These are phyloP conservation scores for Sus scrofa DNA, from an alignment of 2,113 vertebrate species.

Conservation along the genomic window T2T-Sscrofa CM000829.6:47942501-47943000, in stretches of 20 bases:
- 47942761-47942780: not conserved
- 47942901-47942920: slow-evolving; percentile 7
- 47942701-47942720: not conserved
- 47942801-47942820: not conserved
- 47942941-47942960: not conserved
- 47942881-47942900: not conserved
- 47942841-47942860: not conserved
- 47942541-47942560: not conserved
- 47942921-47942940: not conserved
- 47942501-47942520: slow-evolving; percentile 1
- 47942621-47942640: not conserved
- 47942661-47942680: not conserved
- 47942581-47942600: slow-evolving; percentile 34
- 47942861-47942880: not conserved
- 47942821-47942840: not conserved
- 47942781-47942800: not conserved
- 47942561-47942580: not conserved
- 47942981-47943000: slow-evolving; percentile 15
- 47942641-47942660: not conserved
- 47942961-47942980: not conserved
- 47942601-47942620: slow-evolving; percentile 5
- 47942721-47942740: not conserved
- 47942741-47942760: too few relatives aligned
- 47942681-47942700: not conserved
- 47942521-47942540: not conserved